Conservation (phyloP, 1,140 invertebrate species). For the Monochamus saltuarius region DNA sequence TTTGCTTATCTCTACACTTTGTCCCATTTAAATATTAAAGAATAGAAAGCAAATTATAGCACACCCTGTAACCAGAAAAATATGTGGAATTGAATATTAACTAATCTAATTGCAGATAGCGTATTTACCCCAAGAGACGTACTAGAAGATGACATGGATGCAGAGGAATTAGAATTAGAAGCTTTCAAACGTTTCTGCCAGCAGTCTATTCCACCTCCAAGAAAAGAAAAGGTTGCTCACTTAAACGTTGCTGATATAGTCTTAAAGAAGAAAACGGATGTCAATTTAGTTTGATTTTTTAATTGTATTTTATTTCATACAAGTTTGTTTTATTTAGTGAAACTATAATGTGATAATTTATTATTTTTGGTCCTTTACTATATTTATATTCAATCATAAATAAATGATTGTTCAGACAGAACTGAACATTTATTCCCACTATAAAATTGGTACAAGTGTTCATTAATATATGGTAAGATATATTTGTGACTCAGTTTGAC, state of each 20-base stretch:
- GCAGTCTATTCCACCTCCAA: conserved; percentile 67
- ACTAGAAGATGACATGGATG: conserved; percentile 74
- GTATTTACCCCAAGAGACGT: conserved; percentile 76
- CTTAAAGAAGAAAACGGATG: conserved; percentile 43
- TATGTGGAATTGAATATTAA: too few species aligned
- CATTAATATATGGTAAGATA: too few species aligned
- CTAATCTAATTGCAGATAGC: conserved; percentile 58
- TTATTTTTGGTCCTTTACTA: conserved; percentile 16
- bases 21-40: too few species aligned
- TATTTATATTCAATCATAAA: conserved; percentile 15
- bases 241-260: conserved; percentile 49
- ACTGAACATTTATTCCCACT: too few species aligned
- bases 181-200: conserved; percentile 79
- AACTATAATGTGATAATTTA: conserved; percentile 23
- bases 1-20: too few species aligned
- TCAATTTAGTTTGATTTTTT: conserved; percentile 11
- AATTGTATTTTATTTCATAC: neutral
- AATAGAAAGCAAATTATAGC: too few species aligned
- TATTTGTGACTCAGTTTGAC: too few species aligned
- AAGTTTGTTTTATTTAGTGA: conserved; percentile 13
- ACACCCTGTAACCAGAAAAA: too few species aligned
- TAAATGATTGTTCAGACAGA: too few species aligned
- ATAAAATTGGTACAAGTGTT: too few species aligned
- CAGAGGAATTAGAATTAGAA: conserved; percentile 73
- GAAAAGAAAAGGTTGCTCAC: conserved; percentile 66